phyloP scores from a whole-genome alignment of 2,888 invertebrate genomes.

The Melanotus villosus region DNA sequence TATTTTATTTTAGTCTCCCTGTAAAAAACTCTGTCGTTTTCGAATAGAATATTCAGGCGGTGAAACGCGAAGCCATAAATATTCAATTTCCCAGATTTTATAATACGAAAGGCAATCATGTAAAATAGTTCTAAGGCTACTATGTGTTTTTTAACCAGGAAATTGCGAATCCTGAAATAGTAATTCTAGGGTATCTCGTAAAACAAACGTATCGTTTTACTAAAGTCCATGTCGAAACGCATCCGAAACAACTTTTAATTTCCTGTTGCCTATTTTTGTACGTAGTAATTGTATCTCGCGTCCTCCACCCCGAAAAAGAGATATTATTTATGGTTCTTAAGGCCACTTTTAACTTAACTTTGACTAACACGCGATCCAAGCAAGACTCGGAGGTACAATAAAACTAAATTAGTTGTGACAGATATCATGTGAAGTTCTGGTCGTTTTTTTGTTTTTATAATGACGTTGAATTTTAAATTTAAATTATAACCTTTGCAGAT shows the following conservation, averaged over 20 bases:
- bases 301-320: conserved; percentile 14
- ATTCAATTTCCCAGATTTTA: too few species aligned
- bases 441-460: not conserved
- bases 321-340: conserved; percentile 3
- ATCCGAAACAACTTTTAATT: conserved; percentile 7
- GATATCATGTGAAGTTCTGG: not conserved
- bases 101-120: too few species aligned
- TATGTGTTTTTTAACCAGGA: not conserved
- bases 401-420: conserved; percentile 15
- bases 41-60: too few species aligned
- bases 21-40: too few species aligned
- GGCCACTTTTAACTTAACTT: conserved; percentile 5
- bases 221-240: not conserved
- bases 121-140: too few species aligned
- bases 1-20: too few species aligned
- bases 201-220: conserved; percentile 2
- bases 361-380: conserved; percentile 10
- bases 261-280: conserved; percentile 11
- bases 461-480: not conserved
- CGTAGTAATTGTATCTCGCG: conserved; percentile 12
- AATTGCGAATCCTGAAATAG: not conserved
- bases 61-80: too few species aligned
- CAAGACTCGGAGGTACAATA: not conserved
- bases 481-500: not conserved
- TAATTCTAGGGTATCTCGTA: not conserved